Base-by-base conservation (phyloP, 2,797 vertebrate genomes). In the Hapalemur alaotrensis region DNA sequence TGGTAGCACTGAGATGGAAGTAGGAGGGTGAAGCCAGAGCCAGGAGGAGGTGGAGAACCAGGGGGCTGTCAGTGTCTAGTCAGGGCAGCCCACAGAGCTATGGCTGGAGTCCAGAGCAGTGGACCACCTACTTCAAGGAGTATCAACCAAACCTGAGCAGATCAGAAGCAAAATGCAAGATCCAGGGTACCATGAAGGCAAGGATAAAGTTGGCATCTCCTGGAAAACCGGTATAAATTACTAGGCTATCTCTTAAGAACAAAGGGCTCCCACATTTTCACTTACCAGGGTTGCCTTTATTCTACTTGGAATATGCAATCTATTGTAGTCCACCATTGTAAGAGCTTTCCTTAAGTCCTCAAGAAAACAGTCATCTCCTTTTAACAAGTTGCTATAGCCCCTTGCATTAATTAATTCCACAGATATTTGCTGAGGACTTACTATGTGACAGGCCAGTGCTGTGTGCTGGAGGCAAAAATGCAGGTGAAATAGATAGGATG, bases 1-100 rank as follows among this genome's bases (percentile, higher is more conserved):
- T 17, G 17, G 41, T 5, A 89, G 69, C 25, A 17, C 11, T 46
- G 22, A 35, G 5, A 41, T 7, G 9, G 35, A 65, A 18, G 3
- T 17, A 41, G 41, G 32, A 65, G 41, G 15, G 7, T 15, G 35
- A 70, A 81, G 5, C 10, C 32, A 22, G 70, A 81, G 17, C 4
- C 7, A 43, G 32, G 25, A 14, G 18, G 4, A 48, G 28, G 12
- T 0, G 20, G 38, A 59, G 52, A 13, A 18, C 15, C 17, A 25
- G 6, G 2, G 0, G 1, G 0, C 8, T 9, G 4, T n/a, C 10
- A 13, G 13, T 20, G 7, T 25, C 69, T 75, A 32, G 43, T 4
- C 32, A 65, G n/a, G 28, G n/a, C 30, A 87, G 15, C 17, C 63
- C 43, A 35, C 32, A 23, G 48, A 61, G 32, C 7, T 6, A 70